Percentiles rank a stretch among this genome's conserved stretches.
Conservation (phyloP, 2,888 invertebrate species). For the Oscheius sp. region DNA sequence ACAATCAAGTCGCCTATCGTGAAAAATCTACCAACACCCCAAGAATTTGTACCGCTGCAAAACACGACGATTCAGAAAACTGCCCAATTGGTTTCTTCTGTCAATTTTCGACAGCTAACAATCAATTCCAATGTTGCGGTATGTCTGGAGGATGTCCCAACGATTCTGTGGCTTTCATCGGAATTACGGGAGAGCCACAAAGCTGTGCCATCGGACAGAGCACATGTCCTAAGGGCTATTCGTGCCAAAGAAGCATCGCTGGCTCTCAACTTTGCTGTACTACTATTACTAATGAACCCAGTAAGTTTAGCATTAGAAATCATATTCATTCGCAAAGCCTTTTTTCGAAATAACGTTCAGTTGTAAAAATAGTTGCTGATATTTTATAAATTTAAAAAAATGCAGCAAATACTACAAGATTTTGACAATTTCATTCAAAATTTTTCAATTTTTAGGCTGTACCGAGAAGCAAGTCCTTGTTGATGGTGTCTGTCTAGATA, state of each 20-base stretch:
- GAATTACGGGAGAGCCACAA: conserved; percentile 68
- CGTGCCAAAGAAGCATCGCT: conserved; percentile 63
- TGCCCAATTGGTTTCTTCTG: conserved; percentile 68
- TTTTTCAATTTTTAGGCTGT: conserved; percentile 46
- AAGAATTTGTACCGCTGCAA: conserved; percentile 64
- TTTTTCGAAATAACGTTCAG: too few relatives aligned
- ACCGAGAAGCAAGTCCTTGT: conserved; percentile 65
- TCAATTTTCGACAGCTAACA: conserved; percentile 64
- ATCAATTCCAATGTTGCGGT: conserved; percentile 68
- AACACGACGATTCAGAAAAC: too few relatives aligned
- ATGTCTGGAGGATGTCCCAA: conserved; percentile 69
- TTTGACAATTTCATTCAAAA: neutral
- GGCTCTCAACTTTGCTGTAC: conserved; percentile 69
- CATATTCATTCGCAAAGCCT: neutral
- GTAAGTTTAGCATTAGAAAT: conserved; percentile 23
- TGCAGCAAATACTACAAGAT: too few relatives aligned
- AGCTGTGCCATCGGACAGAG: conserved; percentile 66
- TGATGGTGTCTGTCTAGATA: conserved; percentile 65
- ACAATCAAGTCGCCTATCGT: conserved; percentile 66
- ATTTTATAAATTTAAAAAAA: too few relatives aligned
- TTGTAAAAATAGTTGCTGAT: too few relatives aligned
- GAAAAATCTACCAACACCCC: conserved; percentile 58
- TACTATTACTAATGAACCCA: conserved; percentile 55
- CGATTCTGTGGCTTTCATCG: conserved; percentile 68
- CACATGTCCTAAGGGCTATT: conserved; percentile 68